These are phyloP conservation scores for Drosophila repletoides DNA, from an alignment of 1,140 invertebrate species.

Conservation along the genomic window DNA sequence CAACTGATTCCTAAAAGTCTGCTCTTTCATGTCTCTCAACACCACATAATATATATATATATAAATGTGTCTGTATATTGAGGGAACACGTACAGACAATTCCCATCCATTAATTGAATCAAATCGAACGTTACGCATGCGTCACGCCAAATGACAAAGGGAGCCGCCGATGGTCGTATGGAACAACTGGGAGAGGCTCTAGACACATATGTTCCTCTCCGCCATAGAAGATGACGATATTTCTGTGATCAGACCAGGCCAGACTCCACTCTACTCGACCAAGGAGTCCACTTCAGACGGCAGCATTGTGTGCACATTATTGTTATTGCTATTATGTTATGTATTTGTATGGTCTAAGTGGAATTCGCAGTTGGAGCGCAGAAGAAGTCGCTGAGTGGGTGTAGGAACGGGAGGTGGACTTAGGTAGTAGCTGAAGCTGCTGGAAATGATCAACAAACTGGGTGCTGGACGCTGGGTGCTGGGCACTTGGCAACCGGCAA, in stretches of 20 bases:
- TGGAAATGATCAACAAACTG: constrained; percentile 32
- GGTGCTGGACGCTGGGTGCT: constrained; percentile 17
- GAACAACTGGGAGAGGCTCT: background rate
- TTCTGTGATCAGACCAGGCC: background rate
- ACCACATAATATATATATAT: too few relatives aligned
- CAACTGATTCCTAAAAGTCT: constrained; percentile 35
- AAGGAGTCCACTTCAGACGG: constrained; percentile 41
- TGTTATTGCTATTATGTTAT: constrained; percentile 77
- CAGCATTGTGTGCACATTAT: constrained; percentile 61
- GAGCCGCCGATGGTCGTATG: constrained; percentile 29
- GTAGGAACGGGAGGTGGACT: constrained; percentile 1
- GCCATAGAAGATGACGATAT: constrained; percentile 33
- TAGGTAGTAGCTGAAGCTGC: background rate
- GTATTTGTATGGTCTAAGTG: constrained; percentile 69
- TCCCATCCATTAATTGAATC: constrained; percentile 77
- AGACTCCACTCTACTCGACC: background rate
- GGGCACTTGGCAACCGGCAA: constrained; percentile 60
- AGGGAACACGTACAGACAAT: constrained; percentile 65
- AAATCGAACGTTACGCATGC: constrained; percentile 80
- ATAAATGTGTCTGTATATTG: too few relatives aligned
- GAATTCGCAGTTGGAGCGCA: constrained; percentile 69
- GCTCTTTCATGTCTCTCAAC: constrained; percentile 27
- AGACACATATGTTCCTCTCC: background rate
- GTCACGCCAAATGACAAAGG: constrained; percentile 77
- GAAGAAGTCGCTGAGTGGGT: constrained; percentile 14